Evolutionary conservation across 2,113 vertebrate genomes (phyloP).

Genomic region (Bujurquina vittata): DNA sequence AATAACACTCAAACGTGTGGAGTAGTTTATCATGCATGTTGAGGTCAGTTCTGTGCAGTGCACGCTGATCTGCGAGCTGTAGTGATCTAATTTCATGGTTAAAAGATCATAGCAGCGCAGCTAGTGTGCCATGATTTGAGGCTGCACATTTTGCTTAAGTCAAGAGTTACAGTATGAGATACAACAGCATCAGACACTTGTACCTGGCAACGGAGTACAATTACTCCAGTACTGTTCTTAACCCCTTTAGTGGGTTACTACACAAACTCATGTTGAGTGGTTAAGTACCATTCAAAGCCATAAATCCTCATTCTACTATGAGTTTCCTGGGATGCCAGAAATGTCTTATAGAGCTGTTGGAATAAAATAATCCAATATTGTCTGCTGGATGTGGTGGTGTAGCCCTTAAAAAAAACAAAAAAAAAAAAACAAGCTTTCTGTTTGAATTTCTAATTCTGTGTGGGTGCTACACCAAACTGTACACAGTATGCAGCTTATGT

Average conservation of each 20-base stretch:
- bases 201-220: background rate
- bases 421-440: background rate
- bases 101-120: slow-evolving; percentile 22
- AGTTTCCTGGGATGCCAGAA: slow-evolving; percentile 1
- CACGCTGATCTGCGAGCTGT: slow-evolving; percentile 31
- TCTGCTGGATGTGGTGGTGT: background rate
- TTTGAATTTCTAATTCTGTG: background rate
- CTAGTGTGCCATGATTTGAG: background rate
- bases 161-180: slow-evolving; percentile 8
- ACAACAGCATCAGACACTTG: background rate
- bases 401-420: background rate
- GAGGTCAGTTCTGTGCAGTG: background rate
- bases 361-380: background rate
- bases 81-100: slow-evolving; percentile 54
- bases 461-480: background rate
- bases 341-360: background rate
- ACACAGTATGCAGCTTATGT: background rate
- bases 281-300: slow-evolving; percentile 1
- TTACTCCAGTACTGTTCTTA: slow-evolving; percentile 4
- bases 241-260: background rate
- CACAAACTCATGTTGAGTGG: slow-evolving; percentile 2
- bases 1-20: background rate
- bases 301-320: background rate
- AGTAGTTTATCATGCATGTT: background rate
- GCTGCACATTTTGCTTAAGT: slow-evolving; percentile 12